Evolutionary conservation across 2,888 invertebrate genomes (phyloP).

Genomic region (Xestoiulus laeticollis): DNA sequence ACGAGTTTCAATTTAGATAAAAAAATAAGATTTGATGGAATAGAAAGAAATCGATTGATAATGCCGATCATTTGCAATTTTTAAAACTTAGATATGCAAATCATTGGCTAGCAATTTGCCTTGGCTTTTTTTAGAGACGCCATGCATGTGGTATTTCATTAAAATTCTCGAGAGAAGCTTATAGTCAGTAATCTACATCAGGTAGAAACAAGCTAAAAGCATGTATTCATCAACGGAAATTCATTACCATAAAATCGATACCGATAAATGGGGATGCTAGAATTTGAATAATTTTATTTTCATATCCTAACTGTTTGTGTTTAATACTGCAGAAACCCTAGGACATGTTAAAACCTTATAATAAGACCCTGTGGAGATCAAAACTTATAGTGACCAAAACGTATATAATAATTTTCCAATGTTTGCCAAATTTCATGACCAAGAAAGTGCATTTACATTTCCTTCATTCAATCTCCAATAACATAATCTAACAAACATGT

Average conservation of each 20-base stretch:
- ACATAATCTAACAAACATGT: neutral
- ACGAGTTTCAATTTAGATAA: neutral
- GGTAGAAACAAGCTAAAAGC: neutral
- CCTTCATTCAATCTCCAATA: neutral
- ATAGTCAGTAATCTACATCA: neutral
- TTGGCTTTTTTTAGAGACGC: neutral
- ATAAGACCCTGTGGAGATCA: neutral
- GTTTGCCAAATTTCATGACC: neutral
- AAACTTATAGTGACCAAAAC: neutral
- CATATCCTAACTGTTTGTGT: neutral
- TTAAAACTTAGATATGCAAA: neutral
- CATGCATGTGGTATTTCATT: neutral
- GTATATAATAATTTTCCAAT: neutral
- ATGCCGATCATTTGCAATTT: neutral
- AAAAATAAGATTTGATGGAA: neutral
- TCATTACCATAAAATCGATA: conserved; percentile 18
- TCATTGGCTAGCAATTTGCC: neutral
- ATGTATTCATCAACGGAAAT: neutral
- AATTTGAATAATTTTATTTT: conserved; percentile 4
- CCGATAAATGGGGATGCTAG: neutral
- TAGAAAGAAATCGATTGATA: neutral
- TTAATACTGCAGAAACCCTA: too few relatives aligned
- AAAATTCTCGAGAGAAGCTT: neutral
- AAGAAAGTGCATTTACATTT: neutral
- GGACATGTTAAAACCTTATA: too few relatives aligned